Evolutionary conservation across 2,113 vertebrate species (phyloP).

Genomic region (Electrona antarctica): DNA sequence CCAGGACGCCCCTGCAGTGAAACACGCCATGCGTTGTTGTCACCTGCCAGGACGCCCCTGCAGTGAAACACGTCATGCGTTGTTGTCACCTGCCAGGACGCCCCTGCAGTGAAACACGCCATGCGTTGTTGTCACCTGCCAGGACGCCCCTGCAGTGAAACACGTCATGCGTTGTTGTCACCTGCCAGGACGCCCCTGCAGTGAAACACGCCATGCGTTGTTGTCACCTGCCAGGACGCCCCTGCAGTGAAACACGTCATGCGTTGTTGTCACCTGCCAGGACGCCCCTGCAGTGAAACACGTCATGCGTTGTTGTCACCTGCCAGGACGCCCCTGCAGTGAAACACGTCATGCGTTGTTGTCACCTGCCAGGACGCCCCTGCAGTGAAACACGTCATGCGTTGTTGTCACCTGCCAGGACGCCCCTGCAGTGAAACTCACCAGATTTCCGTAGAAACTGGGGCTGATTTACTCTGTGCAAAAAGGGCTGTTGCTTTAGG

Average conservation of each 20-base stretch:
- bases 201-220: too few species aligned
- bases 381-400: background rate
- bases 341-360: too few species aligned
- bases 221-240: too few species aligned
- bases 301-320: too few species aligned
- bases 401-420: too few species aligned
- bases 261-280: too few species aligned
- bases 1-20: conserved; percentile 26
- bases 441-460: conserved; percentile 10
- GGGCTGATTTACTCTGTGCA: conserved; percentile 37
- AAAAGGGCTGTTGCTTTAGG: conserved; percentile 31
- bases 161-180: too few species aligned
- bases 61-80: conserved; percentile 48
- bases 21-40: conserved; percentile 47
- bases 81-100: conserved; percentile 48
- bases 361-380: background rate
- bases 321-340: too few species aligned
- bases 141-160: too few species aligned
- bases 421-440: background rate
- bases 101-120: conserved; percentile 48
- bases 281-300: too few species aligned
- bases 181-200: background rate
- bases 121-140: conserved; percentile 53
- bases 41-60: conserved; percentile 46
- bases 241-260: too few species aligned